Evolutionary conservation across 23 tunicate species (phyloP), one percentile per base, ranked within the genome.

Genomic region (Styela plicata): DNA sequence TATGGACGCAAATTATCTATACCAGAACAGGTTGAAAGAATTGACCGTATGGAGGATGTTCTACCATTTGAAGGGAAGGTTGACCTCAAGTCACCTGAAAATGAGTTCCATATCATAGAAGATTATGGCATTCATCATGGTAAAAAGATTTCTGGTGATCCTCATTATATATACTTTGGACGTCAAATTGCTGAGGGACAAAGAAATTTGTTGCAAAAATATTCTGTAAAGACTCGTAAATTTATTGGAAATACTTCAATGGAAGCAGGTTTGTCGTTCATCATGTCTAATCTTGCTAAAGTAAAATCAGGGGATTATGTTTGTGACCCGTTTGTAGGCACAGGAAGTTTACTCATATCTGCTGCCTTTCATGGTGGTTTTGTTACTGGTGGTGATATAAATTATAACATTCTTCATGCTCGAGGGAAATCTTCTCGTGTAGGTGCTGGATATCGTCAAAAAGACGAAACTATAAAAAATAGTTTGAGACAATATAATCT

Each of bases 191-290:
- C 97, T 70, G 64, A 75, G 34, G 99, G 96, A 22, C 99, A 90
- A 63, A 82, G 99, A 23, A 67, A 57, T 32, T 76, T 95, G 66
- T 76, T 95, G 24, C 83, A 83, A 13, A 82, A 52, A 19, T 91
- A 87, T 65, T 83, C 87, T 73, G 64, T 96, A 25, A 87, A 83
- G 52, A 85, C 88, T 63, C 87, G 99, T 21, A 87, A 85, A 63
- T 84, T 88, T 52, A 92, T 96, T 33, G 99, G 99, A 52, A 96
- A 96, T 52, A 96, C 99, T 17, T 96, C 99, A 1, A 96, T 96
- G 99, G 99, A 96, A 52, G 74, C 96, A 10, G 97, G 71, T 74
- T 37, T 96, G 78, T 74, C 89, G 23, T 69, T 96, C 25, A 64
- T 91, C 34, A 96, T 96, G 99, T 80, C 99, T 21, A 96, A 96